Percentiles rank a stretch among this genome's conserved stretches.
phyloP scores from a whole-genome alignment of 2,113 vertebrate species.

The Leptocoma aspasia region DNA sequence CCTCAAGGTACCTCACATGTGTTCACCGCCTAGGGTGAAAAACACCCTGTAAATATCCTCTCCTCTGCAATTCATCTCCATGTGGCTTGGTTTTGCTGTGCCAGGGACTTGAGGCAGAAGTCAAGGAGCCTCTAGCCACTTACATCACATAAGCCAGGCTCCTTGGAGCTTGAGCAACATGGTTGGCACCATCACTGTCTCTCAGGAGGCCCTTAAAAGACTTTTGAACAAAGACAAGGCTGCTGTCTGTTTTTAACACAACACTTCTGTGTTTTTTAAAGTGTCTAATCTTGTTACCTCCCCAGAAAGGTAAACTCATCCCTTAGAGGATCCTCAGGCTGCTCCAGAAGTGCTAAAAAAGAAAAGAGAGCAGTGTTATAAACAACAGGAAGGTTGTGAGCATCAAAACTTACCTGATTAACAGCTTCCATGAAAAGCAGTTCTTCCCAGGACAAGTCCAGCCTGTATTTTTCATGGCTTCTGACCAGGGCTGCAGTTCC shows the following conservation, averaged over 20 bases:
- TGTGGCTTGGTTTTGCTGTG: not conserved
- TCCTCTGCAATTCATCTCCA: not conserved
- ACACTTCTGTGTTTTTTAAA: not conserved
- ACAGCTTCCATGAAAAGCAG: not conserved
- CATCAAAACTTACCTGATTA: not conserved
- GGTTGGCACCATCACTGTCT: not conserved
- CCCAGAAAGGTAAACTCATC: not conserved
- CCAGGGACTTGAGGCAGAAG: not conserved
- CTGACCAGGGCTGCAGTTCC: not conserved
- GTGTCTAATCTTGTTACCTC: constrained; percentile 7
- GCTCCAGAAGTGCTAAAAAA: not conserved
- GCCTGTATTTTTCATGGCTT: not conserved
- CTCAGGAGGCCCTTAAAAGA: not conserved
- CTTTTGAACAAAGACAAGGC: not conserved
- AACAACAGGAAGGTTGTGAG: not conserved
- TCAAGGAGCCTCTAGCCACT: not conserved
- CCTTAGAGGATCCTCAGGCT: not conserved
- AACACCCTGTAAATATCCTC: not conserved
- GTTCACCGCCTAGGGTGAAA: not conserved
- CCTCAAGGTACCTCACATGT: rapidly evolving
- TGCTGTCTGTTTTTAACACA: rapidly evolving
- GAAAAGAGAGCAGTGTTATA: not conserved
- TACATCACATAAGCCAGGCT: not conserved
- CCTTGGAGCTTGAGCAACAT: not conserved
- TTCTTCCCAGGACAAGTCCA: not conserved